These are phyloP conservation scores for Dendrolimus houi DNA, from an alignment of 2,888 invertebrate genomes.

Conservation along the genomic window DNA sequence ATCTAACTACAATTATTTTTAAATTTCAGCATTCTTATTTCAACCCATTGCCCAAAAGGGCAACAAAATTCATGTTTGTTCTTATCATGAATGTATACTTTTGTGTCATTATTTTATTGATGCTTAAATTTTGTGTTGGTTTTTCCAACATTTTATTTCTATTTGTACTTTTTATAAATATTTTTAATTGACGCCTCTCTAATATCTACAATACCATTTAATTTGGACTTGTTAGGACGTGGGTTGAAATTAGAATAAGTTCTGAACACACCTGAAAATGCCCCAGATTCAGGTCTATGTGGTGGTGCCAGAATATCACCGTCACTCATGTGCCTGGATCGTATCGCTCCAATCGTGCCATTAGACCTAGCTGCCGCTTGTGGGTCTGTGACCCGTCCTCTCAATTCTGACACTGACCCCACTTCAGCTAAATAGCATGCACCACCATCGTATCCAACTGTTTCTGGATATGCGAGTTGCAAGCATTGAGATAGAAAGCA, in stretches of 20 bases:
- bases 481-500: too few species aligned
- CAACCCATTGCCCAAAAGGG: too few species aligned
- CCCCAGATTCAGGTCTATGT: conserved; percentile 56
- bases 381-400: conserved; percentile 6
- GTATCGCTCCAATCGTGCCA: conserved; percentile 10
- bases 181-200: too few species aligned
- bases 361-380: conserved; percentile 4
- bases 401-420: conserved; percentile 12
- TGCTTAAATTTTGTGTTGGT: too few species aligned
- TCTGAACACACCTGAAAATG: conserved; percentile 47
- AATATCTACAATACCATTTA: too few species aligned
- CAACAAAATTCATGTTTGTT: too few species aligned
- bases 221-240: background rate
- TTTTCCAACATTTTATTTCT: too few species aligned
- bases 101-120: too few species aligned
- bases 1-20: too few species aligned
- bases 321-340: conserved; percentile 54
- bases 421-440: conserved; percentile 41
- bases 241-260: background rate
- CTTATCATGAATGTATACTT: too few species aligned
- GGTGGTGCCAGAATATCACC: conserved; percentile 60
- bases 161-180: too few species aligned
- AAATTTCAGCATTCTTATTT: too few species aligned
- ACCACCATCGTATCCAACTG: conserved; percentile 50
- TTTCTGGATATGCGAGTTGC: conserved; percentile 27